Evolutionary conservation across 2,797 vertebrate species (phyloP), one percentile per base, ranked within the genome.

Genomic region (Chaunax sp.): DNA sequence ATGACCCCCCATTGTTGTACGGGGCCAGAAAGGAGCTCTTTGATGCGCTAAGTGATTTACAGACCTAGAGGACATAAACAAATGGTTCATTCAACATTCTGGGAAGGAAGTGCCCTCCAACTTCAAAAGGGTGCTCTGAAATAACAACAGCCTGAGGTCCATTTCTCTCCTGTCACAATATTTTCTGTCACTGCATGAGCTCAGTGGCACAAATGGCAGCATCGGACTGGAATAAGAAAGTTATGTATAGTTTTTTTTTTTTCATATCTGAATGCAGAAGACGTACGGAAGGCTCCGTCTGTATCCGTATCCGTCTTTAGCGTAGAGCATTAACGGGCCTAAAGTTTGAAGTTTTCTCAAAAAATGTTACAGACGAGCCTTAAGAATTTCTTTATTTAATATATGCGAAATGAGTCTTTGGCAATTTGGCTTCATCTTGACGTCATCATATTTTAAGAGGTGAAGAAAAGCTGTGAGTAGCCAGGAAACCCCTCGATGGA

Each of bases 21-120:
- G 35, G 74, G 81, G 78, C 85, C 83, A 69, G 83, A 88, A 72
- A 67, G 72, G 65, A 76, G 81, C 83, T 90, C 92, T 93, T 93
- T 93, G 93, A 95, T 93, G 92, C 85, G 89, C 81, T 91, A 90
- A 94, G 90, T 94, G 92, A 93, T 94, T 94, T 93, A 93, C 87
- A 77, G 86, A 82, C 64, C 87, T 61, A 64, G 69, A 83, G 90
- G 85, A 93, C 85, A 86, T 80, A 91, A 94, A 93, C 92, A 92
- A 91, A 91, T 30, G 83, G 79, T 87, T 92, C 86, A 89, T 93
- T 90, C 85, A 88, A 90, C 89, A 89, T 80, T 80, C 71, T 16
- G 82, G 75, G 78, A 88, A 93, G 93, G 94, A 94, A 95, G 90
- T 69, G 68, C 64, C 84, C 80, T 81, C 38, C 28, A 56, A 93